A percentile compares a stretch with the other conserved stretches of the same genome.
phyloP scores from a whole-genome alignment of 2,888 invertebrate species.

The Stomorhina lunata region DNA sequence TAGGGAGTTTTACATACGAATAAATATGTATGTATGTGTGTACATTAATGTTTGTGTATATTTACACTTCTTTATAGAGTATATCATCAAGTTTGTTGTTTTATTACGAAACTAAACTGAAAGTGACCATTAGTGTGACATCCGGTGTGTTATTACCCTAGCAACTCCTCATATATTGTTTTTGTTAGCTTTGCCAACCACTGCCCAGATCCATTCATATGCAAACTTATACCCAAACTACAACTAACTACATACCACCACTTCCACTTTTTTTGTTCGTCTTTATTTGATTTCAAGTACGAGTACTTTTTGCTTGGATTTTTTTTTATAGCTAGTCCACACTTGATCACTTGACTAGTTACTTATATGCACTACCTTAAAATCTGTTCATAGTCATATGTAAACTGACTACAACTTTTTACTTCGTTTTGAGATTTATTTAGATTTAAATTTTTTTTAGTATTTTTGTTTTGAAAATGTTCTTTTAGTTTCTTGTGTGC shows the following conservation, averaged over 20 bases:
- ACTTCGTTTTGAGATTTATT: too few species aligned
- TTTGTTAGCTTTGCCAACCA: too few species aligned
- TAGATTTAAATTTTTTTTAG: background rate
- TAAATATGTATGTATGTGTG: background rate
- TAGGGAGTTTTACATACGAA: background rate
- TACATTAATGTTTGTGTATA: background rate
- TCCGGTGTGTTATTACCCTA: conserved; percentile 72
- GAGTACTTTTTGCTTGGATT: conserved; percentile 27
- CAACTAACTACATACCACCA: background rate
- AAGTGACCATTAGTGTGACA: conserved; percentile 78
- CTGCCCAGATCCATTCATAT: background rate
- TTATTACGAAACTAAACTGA: conserved; percentile 54
- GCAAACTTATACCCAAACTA: background rate
- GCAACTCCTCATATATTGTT: conserved; percentile 41
- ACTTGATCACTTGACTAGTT: conserved; percentile 17
- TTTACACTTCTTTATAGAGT: background rate
- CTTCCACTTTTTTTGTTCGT: background rate
- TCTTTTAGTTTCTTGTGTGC: background rate
- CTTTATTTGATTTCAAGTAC: background rate
- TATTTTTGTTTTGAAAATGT: conserved; percentile 11
- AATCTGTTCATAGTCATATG: conserved; percentile 19
- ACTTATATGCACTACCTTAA: conserved; percentile 25
- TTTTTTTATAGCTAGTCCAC: conserved; percentile 16
- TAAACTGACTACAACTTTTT: conserved; percentile 19
- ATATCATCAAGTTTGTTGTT: conserved; percentile 16